Conservation (phyloP, 2,797 vertebrate genomes). For the Sebastes ruberrimus region DNA sequence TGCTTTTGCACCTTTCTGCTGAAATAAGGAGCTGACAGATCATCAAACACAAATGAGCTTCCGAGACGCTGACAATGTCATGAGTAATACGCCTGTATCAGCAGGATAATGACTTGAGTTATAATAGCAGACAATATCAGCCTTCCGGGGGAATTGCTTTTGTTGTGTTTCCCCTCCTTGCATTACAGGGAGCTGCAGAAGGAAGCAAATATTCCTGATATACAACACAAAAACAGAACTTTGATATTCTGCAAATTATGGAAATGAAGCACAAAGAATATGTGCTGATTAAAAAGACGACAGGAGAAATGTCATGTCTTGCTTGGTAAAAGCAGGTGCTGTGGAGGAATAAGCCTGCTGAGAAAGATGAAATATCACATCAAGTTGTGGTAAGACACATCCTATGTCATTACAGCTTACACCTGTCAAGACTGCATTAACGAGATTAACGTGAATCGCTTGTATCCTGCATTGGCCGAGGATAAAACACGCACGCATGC, state of each 20-base stretch:
- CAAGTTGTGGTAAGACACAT: conserved; percentile 25
- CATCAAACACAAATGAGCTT: conserved; percentile 4
- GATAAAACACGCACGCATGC: conserved; percentile 16
- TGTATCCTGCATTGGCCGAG: conserved; percentile 8
- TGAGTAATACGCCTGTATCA: not conserved
- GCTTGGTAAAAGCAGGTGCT: not conserved
- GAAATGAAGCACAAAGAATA: not conserved
- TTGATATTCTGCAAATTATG: not conserved
- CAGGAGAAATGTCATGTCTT: not conserved
- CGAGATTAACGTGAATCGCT: conserved; percentile 50
- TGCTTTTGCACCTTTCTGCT: not conserved
- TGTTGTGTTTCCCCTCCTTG: conserved; percentile 12
- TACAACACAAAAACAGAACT: not conserved
- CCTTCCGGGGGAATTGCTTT: conserved; percentile 15
- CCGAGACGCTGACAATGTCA: not conserved
- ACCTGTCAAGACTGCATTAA: conserved; percentile 62
- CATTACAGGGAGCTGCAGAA: conserved; percentile 35
- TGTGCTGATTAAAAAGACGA: not conserved
- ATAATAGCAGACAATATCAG: conserved; percentile 10
- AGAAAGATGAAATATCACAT: conserved; percentile 41
- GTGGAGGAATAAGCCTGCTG: not conserved
- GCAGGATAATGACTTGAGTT: conserved; percentile 7
- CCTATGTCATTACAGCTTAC: conserved; percentile 49
- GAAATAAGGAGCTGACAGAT: conserved; percentile 1
- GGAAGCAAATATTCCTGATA: conserved; percentile 3